Percentiles rank a stretch among this genome's conserved stretches.
These are phyloP conservation scores for Dione vanillae DNA, from an alignment of 2,888 invertebrate species.

Conservation along the genomic window DNA sequence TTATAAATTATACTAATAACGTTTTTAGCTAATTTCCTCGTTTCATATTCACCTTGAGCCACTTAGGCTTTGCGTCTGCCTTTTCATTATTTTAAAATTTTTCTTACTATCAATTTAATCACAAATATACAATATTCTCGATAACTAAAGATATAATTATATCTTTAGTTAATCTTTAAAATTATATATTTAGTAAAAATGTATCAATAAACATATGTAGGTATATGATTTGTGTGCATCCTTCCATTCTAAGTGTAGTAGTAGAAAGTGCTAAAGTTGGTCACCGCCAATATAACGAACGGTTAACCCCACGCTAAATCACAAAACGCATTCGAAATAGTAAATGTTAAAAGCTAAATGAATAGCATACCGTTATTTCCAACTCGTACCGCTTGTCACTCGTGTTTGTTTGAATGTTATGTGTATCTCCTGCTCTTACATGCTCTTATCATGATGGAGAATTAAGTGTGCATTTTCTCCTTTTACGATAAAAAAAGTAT, in stretches of 20 bases:
- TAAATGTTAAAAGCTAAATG: constrained; percentile 42
- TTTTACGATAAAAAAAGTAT: too few relatives aligned
- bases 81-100: not conserved
- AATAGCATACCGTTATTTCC: constrained; percentile 42
- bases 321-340: constrained; percentile 50
- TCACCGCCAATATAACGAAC: constrained; percentile 44
- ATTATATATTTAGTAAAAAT: not conserved
- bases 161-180: not conserved
- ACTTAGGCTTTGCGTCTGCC: too few relatives aligned
- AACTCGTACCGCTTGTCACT: constrained; percentile 16
- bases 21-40: not conserved
- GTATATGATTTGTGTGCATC: not conserved
- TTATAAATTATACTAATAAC: not conserved
- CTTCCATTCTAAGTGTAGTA: constrained; percentile 34
- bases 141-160: too few relatives aligned
- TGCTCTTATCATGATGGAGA: too few relatives aligned
- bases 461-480: too few relatives aligned
- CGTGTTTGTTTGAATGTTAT: constrained; percentile 9
- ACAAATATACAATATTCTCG: too few relatives aligned
- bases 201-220: not conserved
- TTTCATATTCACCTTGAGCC: too few relatives aligned
- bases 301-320: constrained; percentile 44
- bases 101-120: too few relatives aligned
- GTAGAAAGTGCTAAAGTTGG: constrained; percentile 45
- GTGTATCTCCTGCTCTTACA: not conserved